Conservation (phyloP, 2,888 invertebrate genomes). For the Iselma pallidipennis region DNA sequence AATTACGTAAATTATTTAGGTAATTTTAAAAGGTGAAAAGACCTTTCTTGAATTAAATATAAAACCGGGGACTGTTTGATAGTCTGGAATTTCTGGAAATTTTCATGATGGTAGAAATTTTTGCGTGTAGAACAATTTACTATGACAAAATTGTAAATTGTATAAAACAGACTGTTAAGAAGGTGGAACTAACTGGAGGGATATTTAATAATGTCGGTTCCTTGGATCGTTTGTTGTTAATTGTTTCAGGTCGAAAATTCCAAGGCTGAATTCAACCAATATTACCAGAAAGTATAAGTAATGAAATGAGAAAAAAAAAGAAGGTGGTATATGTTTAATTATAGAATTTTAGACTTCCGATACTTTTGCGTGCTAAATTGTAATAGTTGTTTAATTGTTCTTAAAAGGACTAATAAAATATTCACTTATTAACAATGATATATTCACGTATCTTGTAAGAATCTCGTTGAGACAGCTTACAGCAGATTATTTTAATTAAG, state of each 20-base stretch:
- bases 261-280: too few species aligned
- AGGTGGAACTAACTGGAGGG: background rate
- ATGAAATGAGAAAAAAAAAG: too few species aligned
- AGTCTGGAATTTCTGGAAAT: background rate
- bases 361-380: too few species aligned
- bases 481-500: slow-evolving; percentile 3
- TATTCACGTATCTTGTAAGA: too few species aligned
- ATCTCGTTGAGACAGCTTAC: too few species aligned
- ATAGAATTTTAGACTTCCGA: too few species aligned
- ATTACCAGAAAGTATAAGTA: too few species aligned
- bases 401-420: too few species aligned
- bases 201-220: background rate
- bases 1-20: background rate
- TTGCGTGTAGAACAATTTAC: background rate
- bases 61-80: too few species aligned
- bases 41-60: background rate
- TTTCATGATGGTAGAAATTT: background rate
- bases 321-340: too few species aligned
- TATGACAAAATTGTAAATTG: background rate
- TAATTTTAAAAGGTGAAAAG: background rate
- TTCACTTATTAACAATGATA: too few species aligned
- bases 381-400: too few species aligned
- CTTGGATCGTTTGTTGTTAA: slow-evolving; percentile 1
- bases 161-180: background rate
- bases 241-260: background rate